Evolutionary conservation across 2,797 vertebrate genomes (phyloP), one percentile per base, ranked within the genome.

Genomic region (Atherinosoma microstoma): DNA sequence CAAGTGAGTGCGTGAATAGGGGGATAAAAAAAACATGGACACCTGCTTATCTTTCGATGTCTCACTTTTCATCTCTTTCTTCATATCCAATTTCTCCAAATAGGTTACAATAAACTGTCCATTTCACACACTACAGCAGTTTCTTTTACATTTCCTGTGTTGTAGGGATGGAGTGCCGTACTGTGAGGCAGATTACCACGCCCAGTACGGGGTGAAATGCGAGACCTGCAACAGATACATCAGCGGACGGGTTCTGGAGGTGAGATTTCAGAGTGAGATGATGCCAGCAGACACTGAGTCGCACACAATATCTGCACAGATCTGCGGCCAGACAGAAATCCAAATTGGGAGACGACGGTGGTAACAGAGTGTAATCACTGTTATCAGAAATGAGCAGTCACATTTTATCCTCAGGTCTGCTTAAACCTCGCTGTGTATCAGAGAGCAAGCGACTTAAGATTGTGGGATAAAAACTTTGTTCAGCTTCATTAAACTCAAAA

Each of bases 211-310:
- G 84, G 97, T 99, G 86, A 98, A 98, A 91, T 99, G 98, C 11
- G 98, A 99, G 94, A 97, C 96, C n/a, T 99, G 98, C 35, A 92
- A 94, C 94, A 94, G 97, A 90, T 99, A 99, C 94, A 99, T 99
- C 95, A 99, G 97, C 0, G 98, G 98, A 91, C 94, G 96, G 24
- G 98, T 99, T 34, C 91, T 99, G 87, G 98, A 99, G 98, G 98
- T 99, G 88, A 96, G 97, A 18, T 73, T 63, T 70, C 12, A 30
- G n/a, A 59, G 27, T 11, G 4, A 66, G 36, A 47, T 22, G 18
- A 29, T 40, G 58, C 49, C 53, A 34, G 34, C 22, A 20, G 11
- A 42, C 58, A 65, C 73, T 82, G 42, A 54, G 16, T 57, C 18
- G 2, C 11, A 32, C 30, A 34, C 13, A 74, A 59, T 61, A 49